A percentile compares a stretch with the other conserved stretches of the same genome.
phyloP scores from a whole-genome alignment of 2,113 vertebrate genomes.

The Pleuronectes platessa region DNA sequence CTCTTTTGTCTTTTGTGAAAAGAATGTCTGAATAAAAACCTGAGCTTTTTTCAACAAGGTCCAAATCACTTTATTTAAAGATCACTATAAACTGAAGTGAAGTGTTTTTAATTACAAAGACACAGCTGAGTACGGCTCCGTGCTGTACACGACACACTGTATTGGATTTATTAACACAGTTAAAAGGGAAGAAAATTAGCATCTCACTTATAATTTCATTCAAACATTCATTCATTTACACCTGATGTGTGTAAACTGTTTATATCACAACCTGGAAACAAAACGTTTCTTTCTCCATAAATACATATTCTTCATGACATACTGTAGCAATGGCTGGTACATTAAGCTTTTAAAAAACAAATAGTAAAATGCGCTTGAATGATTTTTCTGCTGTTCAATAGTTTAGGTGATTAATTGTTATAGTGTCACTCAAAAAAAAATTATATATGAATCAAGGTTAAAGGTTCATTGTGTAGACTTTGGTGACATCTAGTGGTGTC shows the following conservation, averaged over 20 bases:
- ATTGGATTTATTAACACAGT: conserved; percentile 25
- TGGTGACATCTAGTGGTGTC: no score
- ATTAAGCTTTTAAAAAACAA: conserved; percentile 43
- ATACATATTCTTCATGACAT: conserved; percentile 44
- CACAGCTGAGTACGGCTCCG: conserved; percentile 37
- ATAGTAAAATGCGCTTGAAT: conserved; percentile 33
- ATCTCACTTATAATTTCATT: conserved; percentile 7
- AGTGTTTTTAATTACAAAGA: conserved; percentile 72
- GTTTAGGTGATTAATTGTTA: conserved; percentile 19
- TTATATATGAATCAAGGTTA: conserved; percentile 9
- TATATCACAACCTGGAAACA: conserved; percentile 34
- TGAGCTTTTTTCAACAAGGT: conserved; percentile 25
- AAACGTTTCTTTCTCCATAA: conserved; percentile 27
- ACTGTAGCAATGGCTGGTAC: conserved; percentile 4
- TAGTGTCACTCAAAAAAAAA: conserved; percentile 37
- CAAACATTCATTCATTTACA: neutral
- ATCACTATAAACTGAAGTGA: conserved; percentile 59
- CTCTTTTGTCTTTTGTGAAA: conserved; percentile 28
- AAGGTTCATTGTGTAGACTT: no score
- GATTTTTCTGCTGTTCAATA: conserved; percentile 46
- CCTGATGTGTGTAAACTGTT: neutral
- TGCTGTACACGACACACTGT: conserved; percentile 28
- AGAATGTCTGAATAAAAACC: conserved; percentile 40
- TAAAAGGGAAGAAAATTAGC: conserved; percentile 18
- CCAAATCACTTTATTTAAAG: conserved; percentile 72